Base-by-base conservation (phyloP, 2,797 vertebrate genomes). In the Eospalax fontanierii region DNA sequence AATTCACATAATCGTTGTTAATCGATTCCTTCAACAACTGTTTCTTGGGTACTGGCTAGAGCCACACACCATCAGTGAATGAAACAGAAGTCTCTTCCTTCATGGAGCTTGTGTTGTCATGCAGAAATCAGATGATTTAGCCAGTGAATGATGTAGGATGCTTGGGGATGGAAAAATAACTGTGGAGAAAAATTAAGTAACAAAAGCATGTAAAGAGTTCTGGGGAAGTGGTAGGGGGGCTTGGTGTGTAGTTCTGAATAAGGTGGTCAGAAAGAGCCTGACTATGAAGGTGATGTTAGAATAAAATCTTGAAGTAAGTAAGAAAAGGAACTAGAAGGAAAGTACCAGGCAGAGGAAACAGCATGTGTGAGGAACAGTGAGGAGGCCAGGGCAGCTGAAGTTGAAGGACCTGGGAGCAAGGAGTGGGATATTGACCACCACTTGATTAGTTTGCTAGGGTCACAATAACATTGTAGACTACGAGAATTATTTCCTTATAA, bases 11-110 rank as follows among this genome's bases (percentile, higher is more conserved):
- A 81, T 10, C 24, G n/a, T 38, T 59, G 63, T n/a, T 22, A 86
- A 54, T 35, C 87, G 15, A 80, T 70, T 57, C n/a, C n/a, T 78
- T 83, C 35, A n/a, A 26, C 21, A 88, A 94, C 61, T 90, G n/a
- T 43, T 87, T 93, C 68, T 86, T 74, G 46, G 91, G 40, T 43
- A 10, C 15, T 54, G 43, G 30, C 22, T 66, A 4, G 19, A 50
- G 24, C 46, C 35, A 19, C n/a, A 61, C n/a, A 66, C 22, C 14
- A 11, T 82, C 28, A n/a, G 4, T 57, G 8, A 93, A 63, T 33
- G 61, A 91, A 87, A 79, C 9, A 57, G 38, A 71, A 68, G 1
- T 57, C 4, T 83, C 35, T 91, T 76, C 12, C 18, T 79, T 71
- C 14, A 0, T 40, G 30, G 12, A 73, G 4, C 7, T 63, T 71